Conservation (phyloP, 2,888 invertebrate species). For the Pasiphila rectangulata region DNA sequence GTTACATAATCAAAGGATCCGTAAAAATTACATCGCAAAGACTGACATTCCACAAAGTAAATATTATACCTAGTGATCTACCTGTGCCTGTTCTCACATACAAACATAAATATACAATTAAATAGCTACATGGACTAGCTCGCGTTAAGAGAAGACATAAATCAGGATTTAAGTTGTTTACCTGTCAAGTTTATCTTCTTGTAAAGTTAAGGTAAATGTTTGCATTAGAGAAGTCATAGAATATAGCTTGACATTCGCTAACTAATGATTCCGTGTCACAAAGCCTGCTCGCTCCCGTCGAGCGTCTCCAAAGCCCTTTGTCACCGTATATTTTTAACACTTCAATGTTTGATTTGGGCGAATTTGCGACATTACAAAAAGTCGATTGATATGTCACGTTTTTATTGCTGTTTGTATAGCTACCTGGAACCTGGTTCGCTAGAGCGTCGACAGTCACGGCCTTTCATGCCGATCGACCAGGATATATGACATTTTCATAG, state of each 20-base stretch:
- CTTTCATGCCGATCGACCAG: constrained; percentile 51
- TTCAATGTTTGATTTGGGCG: constrained; percentile 79
- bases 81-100: constrained; percentile 7
- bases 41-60: background rate
- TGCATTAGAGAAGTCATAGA: constrained; percentile 54
- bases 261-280: constrained; percentile 72
- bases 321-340: constrained; percentile 73
- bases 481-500: constrained; percentile 60
- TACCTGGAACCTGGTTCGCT: constrained; percentile 69
- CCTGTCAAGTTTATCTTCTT: constrained; percentile 62
- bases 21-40: background rate
- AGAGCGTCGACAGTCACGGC: constrained; percentile 52
- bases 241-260: constrained; percentile 65
- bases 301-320: constrained; percentile 64
- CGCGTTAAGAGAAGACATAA: constrained; percentile 45
- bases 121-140: constrained; percentile 28
- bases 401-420: constrained; percentile 76
- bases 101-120: constrained; percentile 28
- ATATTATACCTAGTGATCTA: constrained; percentile 7
- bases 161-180: constrained; percentile 69
- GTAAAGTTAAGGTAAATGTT: constrained; percentile 60
- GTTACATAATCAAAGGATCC: background rate
- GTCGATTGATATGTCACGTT: constrained; percentile 76
- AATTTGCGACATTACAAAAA: constrained; percentile 68
- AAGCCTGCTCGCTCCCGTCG: constrained; percentile 62